These are phyloP conservation scores for Labrus mixtus DNA, from an alignment of 2,113 vertebrate species.

Conservation along the genomic window DNA sequence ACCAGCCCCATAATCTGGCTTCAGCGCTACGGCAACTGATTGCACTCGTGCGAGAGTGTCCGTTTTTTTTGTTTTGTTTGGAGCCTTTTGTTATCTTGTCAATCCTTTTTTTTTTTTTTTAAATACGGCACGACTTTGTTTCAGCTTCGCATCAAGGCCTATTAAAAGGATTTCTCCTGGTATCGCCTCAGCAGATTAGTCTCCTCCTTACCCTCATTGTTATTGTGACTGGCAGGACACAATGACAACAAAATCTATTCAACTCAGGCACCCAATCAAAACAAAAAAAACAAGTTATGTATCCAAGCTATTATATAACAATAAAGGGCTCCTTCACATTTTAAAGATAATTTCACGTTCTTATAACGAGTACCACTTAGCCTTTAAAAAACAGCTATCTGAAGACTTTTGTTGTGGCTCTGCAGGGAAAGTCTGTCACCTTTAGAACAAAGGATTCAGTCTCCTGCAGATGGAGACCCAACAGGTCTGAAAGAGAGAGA, in stretches of 20 bases:
- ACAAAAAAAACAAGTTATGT: neutral
- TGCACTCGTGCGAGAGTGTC: constrained; percentile 42
- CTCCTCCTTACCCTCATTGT: constrained; percentile 23
- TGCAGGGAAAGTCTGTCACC: too few species aligned
- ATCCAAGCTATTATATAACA: neutral
- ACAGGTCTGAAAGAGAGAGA: too few species aligned
- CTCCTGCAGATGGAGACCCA: too few species aligned
- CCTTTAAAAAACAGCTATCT: neutral
- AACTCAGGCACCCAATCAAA: neutral
- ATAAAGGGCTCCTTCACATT: neutral
- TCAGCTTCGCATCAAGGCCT: constrained; percentile 20
- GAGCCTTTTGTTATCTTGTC: constrained; percentile 49
- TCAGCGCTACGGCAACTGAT: constrained; percentile 39
- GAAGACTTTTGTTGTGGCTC: too few species aligned
- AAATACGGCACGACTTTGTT: constrained; percentile 16
- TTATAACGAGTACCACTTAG: neutral
- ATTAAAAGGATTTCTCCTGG: constrained; percentile 14
- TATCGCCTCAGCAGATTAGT: constrained; percentile 31
- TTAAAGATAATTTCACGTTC: neutral
- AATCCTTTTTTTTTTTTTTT: neutral
- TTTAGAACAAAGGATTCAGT: too few species aligned
- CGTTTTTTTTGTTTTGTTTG: constrained; percentile 26
- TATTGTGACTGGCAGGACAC: constrained; percentile 12
- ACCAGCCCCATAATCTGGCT: constrained; percentile 52
- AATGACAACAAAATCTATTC: constrained; percentile 24